These are phyloP conservation scores for Polietes domitor DNA, from an alignment of 2,888 invertebrate species.

Conservation along the genomic window DNA sequence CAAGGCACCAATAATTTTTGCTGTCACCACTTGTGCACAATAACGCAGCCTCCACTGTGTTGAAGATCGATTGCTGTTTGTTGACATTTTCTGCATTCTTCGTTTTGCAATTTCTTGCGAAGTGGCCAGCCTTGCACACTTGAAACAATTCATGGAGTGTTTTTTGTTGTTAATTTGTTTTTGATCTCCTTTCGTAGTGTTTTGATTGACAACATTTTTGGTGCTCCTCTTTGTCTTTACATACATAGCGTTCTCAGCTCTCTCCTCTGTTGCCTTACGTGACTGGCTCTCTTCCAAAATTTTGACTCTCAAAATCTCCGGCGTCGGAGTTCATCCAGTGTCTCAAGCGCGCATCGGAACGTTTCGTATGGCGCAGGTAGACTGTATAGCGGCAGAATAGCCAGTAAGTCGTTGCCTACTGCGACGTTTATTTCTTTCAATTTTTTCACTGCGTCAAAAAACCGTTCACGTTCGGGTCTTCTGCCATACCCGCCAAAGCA, in stretches of 20 bases:
- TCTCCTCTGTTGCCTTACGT: slow-evolving; percentile 36
- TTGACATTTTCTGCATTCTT: neutral
- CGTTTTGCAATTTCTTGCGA: slow-evolving; percentile 46
- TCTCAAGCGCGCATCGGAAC: slow-evolving; percentile 53
- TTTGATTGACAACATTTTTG: neutral
- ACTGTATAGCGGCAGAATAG: too few species aligned
- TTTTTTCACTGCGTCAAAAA: too few species aligned
- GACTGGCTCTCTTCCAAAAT: slow-evolving; percentile 50
- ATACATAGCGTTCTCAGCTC: slow-evolving; percentile 34
- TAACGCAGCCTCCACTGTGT: slow-evolving; percentile 22
- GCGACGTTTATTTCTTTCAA: too few species aligned
- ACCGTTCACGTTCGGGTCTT: too few species aligned
- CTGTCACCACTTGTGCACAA: slow-evolving; percentile 17
- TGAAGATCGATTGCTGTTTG: slow-evolving; percentile 37
- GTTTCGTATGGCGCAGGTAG: too few species aligned
- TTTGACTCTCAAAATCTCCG: slow-evolving; percentile 41
- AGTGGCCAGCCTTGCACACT: slow-evolving; percentile 32
- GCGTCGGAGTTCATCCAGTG: slow-evolving; percentile 38
- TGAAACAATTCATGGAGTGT: neutral
- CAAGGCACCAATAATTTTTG: slow-evolving; percentile 38
- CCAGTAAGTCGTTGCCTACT: too few species aligned
- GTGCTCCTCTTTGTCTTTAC: neutral
- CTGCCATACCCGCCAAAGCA: too few species aligned
- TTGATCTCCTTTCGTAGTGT: neutral
- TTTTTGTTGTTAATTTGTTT: slow-evolving; percentile 18